phyloP scores from a whole-genome alignment of 2,797 vertebrate genomes.

The Sternarchorhynchus goeldii region DNA sequence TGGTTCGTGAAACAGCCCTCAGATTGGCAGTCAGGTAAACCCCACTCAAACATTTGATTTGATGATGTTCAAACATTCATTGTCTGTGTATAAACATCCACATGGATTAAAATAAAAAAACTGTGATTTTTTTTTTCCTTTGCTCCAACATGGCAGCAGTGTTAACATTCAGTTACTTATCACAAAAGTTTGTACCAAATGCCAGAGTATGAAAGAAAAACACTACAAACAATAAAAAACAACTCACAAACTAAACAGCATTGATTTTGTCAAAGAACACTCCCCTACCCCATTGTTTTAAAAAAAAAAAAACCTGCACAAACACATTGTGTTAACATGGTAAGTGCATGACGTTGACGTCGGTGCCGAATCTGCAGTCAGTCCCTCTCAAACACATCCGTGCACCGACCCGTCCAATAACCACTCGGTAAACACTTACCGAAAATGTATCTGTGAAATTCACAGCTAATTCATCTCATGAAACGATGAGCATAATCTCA shows the following conservation, averaged over 20 bases:
- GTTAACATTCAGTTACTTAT: conserved; percentile 23
- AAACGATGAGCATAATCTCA: too few relatives aligned
- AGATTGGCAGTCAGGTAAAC: conserved; percentile 8
- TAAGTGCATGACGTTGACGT: conserved; percentile 41
- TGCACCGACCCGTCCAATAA: too few relatives aligned
- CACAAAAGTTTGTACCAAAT: conserved; percentile 30
- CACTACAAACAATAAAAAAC: neutral
- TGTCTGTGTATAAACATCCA: conserved; percentile 37
- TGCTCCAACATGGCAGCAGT: too few relatives aligned
- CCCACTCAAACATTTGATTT: neutral
- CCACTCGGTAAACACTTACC: too few relatives aligned
- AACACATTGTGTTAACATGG: neutral
- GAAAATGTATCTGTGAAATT: neutral
- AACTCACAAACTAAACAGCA: conserved; percentile 8
- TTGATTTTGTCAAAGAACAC: neutral
- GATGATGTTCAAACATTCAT: conserved; percentile 44
- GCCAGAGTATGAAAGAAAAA: conserved; percentile 12
- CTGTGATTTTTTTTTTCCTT: neutral
- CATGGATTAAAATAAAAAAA: conserved; percentile 1
- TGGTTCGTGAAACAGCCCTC: neutral
- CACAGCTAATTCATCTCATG: neutral
- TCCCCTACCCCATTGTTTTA: conserved; percentile 13
- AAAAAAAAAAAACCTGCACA: neutral
- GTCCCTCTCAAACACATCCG: too few relatives aligned
- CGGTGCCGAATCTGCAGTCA: neutral